These are phyloP conservation scores for Azemiops feae DNA, from an alignment of 2,113 vertebrate species.

Conservation along the genomic window DNA sequence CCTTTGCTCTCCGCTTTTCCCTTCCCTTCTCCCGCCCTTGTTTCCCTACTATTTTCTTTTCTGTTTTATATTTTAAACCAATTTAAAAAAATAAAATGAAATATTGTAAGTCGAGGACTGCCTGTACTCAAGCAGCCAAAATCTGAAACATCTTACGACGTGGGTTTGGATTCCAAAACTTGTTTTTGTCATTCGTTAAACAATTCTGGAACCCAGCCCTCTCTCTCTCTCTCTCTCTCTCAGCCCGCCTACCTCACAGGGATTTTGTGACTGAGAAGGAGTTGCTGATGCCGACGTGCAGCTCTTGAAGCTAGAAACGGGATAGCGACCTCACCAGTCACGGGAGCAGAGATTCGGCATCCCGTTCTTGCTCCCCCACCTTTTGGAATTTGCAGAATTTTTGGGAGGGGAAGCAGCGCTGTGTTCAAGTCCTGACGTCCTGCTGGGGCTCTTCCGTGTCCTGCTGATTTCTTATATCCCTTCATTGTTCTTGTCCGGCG, in stretches of 20 bases:
- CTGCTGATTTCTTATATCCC: neutral
- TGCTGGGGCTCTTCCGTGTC: neutral
- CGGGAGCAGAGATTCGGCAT: too few relatives aligned
- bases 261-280: neutral
- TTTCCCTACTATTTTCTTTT: too few relatives aligned
- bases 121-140: too few relatives aligned
- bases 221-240: too few relatives aligned
- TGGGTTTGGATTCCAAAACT: neutral
- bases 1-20: too few relatives aligned
- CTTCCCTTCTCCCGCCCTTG: too few relatives aligned
- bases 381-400: neutral
- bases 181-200: neutral
- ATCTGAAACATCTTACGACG: too few relatives aligned
- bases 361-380: neutral
- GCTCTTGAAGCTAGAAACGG: neutral
- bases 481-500: neutral
- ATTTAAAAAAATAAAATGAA: too few relatives aligned
- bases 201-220: neutral
- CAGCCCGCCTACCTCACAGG: neutral
- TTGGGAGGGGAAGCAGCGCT: neutral
- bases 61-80: too few relatives aligned
- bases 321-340: neutral
- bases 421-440: neutral
- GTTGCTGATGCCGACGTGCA: accelerated
- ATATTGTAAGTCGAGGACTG: too few relatives aligned